These are phyloP conservation scores for Venusia cambrica DNA, from an alignment of 2,888 invertebrate genomes.

Conservation along the genomic window DNA sequence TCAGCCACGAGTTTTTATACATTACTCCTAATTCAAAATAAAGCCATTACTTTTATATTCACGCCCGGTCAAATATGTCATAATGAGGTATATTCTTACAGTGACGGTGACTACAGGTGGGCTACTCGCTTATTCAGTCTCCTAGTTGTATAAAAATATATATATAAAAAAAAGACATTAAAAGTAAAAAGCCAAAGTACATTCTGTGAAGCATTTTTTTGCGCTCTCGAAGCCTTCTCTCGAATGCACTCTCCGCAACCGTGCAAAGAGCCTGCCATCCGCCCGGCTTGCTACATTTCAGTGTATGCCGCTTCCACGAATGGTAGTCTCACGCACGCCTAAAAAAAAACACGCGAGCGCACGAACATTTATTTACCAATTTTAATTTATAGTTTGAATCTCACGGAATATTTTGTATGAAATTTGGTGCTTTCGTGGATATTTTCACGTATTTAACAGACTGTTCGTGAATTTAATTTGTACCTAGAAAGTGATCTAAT, in stretches of 20 bases:
- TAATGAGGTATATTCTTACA: no score
- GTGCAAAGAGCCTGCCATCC: slow-evolving; percentile 49
- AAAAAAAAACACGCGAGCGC: slow-evolving; percentile 27
- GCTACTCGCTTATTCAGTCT: no score
- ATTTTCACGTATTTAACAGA: slow-evolving; percentile 44
- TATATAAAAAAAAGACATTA: no score
- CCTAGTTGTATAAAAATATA: no score
- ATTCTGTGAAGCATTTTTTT: no score
- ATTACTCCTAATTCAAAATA: no score
- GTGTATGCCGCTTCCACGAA: slow-evolving; percentile 57
- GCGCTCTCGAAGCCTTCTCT: slow-evolving; percentile 10
- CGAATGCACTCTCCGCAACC: slow-evolving; percentile 48
- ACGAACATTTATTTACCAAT: slow-evolving; percentile 24
- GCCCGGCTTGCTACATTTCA: slow-evolving; percentile 50
- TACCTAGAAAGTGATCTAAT: slow-evolving; percentile 57
- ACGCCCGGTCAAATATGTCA: no score
- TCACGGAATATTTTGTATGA: no score
- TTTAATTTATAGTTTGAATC: slow-evolving; percentile 6
- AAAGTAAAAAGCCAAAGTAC: no score
- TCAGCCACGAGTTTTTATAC: no score
- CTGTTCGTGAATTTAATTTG: slow-evolving; percentile 49
- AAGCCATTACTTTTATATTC: no score
- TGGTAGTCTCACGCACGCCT: slow-evolving; percentile 52
- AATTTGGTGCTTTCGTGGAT: slow-evolving; percentile 47
- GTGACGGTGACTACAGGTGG: no score